Base-by-base conservation (phyloP, 2,113 vertebrate species). In the Trichechus manatus region DNA sequence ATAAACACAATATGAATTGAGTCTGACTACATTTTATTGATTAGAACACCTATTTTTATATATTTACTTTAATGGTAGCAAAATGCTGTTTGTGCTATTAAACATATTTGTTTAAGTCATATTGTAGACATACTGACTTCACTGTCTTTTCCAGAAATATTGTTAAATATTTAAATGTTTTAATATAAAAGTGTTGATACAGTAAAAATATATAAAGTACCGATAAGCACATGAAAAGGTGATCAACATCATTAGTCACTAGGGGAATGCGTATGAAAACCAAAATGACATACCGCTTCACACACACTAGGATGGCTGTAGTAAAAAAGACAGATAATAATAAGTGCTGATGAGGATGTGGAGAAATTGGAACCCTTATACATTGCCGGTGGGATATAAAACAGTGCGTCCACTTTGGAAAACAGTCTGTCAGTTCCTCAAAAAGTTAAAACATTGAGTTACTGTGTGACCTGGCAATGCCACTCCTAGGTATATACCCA, bases 111-210 rank as follows among this genome's bases (percentile, higher is more conserved):
- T 61, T 82, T 93, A 44, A 87, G 25, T 36, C 82, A 56, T 77
- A 88, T 84, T 56, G 83, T 84, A 91, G 39, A 50, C 33, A 93
- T 92, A 64, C 13, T 94, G 68, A 63, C 36, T 93, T 90, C 74
- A 77, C 33, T 74, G 10, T 47, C 47, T 44, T 77, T 88, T 81
- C 75, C 8, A 53, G 53, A 86, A 81, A 42, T 74, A 39, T 39
- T 39, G 47, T 68, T 94, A 81, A 93, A 36, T 19, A 64, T 42
- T 47, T 93, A 89, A 94, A 68, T 86, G 33, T 80, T 80, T 93
- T 93, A 87, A 70, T 86, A 53, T 50, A 20, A 91, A 80, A 47
- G 47, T 10, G 82, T 47, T 56, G 84, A 63, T 61, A 50, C 6
- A 89, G 25, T 68, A 79, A 79, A 63, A 86, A 81, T 78, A 47